Percentiles rank a stretch among this genome's conserved stretches.
These are phyloP conservation scores for Cephus rjabovi DNA, from an alignment of 2,888 invertebrate species.

Conservation along the genomic window DNA sequence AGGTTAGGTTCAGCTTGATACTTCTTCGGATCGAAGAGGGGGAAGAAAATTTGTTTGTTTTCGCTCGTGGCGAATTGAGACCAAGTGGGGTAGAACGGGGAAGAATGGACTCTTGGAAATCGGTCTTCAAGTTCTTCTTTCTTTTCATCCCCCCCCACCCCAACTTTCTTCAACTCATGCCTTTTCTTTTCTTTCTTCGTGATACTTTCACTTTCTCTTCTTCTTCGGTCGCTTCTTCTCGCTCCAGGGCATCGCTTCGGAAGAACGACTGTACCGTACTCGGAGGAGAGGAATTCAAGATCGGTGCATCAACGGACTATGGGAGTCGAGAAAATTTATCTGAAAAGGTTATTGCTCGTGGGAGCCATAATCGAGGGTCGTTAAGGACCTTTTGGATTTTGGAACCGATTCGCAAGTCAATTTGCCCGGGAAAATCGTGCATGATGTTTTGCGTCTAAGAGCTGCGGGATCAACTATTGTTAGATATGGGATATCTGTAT, in stretches of 20 bases:
- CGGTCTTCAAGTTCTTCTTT: neutral
- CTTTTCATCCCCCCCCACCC: neutral
- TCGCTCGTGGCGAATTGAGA: neutral
- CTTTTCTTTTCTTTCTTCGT: neutral
- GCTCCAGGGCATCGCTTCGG: neutral
- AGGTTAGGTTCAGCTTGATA: neutral
- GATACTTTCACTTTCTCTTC: neutral
- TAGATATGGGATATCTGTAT: neutral
- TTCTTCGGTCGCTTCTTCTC: neutral
- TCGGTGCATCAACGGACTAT: neutral
- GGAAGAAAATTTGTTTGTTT: conserved; percentile 6
- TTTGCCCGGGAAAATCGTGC: neutral
- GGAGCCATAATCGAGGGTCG: neutral
- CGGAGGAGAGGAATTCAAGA: neutral
- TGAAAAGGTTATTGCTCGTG: neutral
- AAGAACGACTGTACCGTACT: neutral
- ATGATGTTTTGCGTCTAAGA: neutral
- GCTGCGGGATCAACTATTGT: neutral
- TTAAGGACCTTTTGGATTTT: neutral
- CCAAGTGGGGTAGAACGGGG: neutral
- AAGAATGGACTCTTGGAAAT: neutral
- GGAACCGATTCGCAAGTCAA: neutral
- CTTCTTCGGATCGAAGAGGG: neutral
- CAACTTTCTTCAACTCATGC: neutral
- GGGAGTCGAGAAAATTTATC: neutral